These are phyloP conservation scores for Halictus quadricinctus DNA, from an alignment of 2,888 invertebrate species.

Conservation along the genomic window DNA sequence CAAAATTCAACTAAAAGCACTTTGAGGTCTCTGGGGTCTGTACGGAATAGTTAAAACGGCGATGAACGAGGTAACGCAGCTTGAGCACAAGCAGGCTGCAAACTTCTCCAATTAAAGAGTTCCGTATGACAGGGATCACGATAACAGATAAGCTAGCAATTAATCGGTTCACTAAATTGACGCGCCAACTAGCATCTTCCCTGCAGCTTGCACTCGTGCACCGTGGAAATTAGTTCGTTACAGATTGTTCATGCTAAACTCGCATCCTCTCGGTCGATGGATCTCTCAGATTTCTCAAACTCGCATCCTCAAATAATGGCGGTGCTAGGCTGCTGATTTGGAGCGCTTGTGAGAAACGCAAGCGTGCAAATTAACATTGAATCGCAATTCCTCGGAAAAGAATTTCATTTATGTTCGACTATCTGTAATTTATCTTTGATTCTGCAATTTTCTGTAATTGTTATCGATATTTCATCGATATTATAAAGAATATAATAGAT, in stretches of 20 bases:
- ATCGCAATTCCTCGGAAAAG: background rate
- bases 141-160: constrained; percentile 16
- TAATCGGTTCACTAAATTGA: constrained; percentile 28
- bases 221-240: background rate
- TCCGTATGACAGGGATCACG: background rate
- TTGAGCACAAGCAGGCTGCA: background rate
- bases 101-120: constrained; percentile 36
- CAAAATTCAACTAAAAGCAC: background rate
- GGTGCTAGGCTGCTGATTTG: background rate
- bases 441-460: too few relatives aligned
- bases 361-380: background rate
- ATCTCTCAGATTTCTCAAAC: background rate
- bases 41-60: background rate
- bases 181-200: constrained; percentile 23
- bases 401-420: background rate
- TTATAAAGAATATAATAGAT: too few relatives aligned
- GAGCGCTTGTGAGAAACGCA: background rate
- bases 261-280: background rate
- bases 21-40: too few relatives aligned
- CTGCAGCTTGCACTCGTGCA: background rate
- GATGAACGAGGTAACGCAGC: background rate
- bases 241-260: background rate
- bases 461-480: too few relatives aligned
- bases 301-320: background rate
- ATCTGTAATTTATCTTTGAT: background rate